Evolutionary conservation across 1,140 invertebrate genomes (phyloP).

Genomic region (Nephila pilipes): DNA sequence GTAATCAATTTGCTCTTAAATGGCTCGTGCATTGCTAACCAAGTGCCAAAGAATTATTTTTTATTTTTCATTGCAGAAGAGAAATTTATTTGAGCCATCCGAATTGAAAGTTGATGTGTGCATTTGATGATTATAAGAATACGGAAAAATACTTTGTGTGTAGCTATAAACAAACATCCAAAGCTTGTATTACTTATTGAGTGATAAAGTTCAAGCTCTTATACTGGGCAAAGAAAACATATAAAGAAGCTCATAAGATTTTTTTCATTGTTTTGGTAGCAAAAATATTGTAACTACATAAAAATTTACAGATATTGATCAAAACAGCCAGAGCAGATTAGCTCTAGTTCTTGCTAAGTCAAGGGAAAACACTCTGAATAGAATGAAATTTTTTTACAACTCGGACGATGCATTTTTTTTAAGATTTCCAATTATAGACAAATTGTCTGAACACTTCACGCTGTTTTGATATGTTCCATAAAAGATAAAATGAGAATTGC

Average conservation of each 20-base stretch:
- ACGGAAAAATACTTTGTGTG: slow-evolving; percentile 72
- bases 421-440: background rate
- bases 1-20: background rate
- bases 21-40: background rate
- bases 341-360: slow-evolving; percentile 73
- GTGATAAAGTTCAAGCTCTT: slow-evolving; percentile 75
- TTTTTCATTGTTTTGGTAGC: slow-evolving; percentile 68
- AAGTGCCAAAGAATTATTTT: background rate
- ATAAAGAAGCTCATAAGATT: slow-evolving; percentile 74
- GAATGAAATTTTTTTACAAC: slow-evolving; percentile 39
- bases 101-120: background rate
- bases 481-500: too few relatives aligned
- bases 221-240: slow-evolving; percentile 73
- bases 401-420: background rate
- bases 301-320: slow-evolving; percentile 75
- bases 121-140: slow-evolving; percentile 33
- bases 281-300: slow-evolving; percentile 76
- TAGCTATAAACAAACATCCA: slow-evolving; percentile 69
- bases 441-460: slow-evolving; percentile 38
- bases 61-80: background rate
- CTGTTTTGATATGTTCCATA: slow-evolving; percentile 59
- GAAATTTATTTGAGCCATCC: slow-evolving; percentile 15
- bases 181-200: slow-evolving; percentile 71
- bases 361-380: slow-evolving; percentile 47
- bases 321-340: slow-evolving; percentile 64